phyloP scores from a whole-genome alignment of 2,113 vertebrate species.

The Morone saxatilis region DNA sequence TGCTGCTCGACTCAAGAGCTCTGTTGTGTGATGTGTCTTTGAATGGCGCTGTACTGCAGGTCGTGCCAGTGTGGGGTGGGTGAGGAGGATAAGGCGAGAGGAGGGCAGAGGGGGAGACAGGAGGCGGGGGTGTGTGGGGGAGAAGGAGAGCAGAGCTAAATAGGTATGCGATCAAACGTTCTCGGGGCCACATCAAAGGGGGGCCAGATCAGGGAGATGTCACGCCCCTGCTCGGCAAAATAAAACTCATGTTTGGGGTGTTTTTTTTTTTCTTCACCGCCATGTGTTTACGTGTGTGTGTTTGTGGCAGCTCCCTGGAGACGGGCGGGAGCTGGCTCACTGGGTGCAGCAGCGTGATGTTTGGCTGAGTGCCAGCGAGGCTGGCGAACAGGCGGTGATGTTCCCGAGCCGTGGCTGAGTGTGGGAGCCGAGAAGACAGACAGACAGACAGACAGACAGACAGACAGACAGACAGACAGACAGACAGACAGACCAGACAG shows the following conservation, averaged over 20 bases:
- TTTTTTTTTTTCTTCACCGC: not conserved
- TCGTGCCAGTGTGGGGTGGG: constrained; percentile 36
- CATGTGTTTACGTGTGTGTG: constrained; percentile 27
- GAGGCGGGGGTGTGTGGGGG: not conserved
- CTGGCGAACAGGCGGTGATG: constrained; percentile 11
- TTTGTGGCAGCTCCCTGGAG: constrained; percentile 47
- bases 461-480: not conserved
- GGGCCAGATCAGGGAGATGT: constrained; percentile 44
- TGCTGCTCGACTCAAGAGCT: constrained; percentile 56
- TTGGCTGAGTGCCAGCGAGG: constrained; percentile 35
- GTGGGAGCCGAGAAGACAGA: constrained; percentile 43
- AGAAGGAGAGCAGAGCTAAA: constrained; percentile 38
- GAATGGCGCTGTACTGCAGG: constrained; percentile 53
- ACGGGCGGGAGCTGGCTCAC: constrained; percentile 14
- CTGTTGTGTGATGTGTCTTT: constrained; percentile 54
- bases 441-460: not conserved
- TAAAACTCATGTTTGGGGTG: not conserved
- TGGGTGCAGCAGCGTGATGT: constrained; percentile 41
- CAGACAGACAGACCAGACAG: not conserved
- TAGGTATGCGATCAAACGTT: constrained; percentile 55
- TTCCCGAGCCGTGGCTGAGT: constrained; percentile 37
- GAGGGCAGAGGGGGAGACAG: not conserved
- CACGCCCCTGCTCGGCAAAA: constrained; percentile 34
- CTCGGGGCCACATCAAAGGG: constrained; percentile 61
- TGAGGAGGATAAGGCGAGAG: constrained; percentile 3